These are phyloP conservation scores for Dasysyrphus tricinctus DNA, from an alignment of 2,888 invertebrate species.

Conservation along the genomic window DNA sequence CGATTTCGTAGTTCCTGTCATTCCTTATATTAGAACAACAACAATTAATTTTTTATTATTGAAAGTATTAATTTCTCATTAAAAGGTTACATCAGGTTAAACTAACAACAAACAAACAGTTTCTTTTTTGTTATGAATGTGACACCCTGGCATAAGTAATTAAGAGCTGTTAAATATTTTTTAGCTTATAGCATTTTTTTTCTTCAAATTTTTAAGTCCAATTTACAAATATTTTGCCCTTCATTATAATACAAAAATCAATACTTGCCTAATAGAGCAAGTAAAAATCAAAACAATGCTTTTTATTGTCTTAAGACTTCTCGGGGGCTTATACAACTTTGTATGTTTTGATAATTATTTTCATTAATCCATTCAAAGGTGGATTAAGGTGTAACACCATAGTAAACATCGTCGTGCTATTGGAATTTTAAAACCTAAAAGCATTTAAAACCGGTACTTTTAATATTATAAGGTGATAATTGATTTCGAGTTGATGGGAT, in stretches of 20 bases:
- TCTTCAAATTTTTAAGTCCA: neutral
- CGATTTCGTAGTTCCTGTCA: too few relatives aligned
- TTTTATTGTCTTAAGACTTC: slow-evolving; percentile 63
- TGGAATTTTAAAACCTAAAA: slow-evolving; percentile 46
- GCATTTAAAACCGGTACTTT: slow-evolving; percentile 58
- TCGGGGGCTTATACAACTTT: slow-evolving; percentile 21
- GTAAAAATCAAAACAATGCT: slow-evolving; percentile 49
- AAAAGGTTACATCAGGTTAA: too few relatives aligned
- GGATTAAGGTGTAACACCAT: slow-evolving; percentile 37
- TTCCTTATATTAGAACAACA: too few relatives aligned
- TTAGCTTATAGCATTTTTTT: neutral
- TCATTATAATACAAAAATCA: neutral
- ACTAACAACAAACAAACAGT: too few relatives aligned
- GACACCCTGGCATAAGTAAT: too few relatives aligned
- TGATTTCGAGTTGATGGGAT: slow-evolving; percentile 40
- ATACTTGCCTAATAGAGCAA: neutral
- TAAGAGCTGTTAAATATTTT: too few relatives aligned
- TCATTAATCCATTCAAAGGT: slow-evolving; percentile 17
- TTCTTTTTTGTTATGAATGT: too few relatives aligned
- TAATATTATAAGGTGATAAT: slow-evolving; percentile 67
- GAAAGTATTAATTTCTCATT: too few relatives aligned
- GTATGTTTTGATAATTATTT: slow-evolving; percentile 15
- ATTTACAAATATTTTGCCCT: slow-evolving; percentile 21
- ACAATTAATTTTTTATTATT: too few relatives aligned
- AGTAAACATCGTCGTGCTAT: slow-evolving; percentile 6